A percentile compares a stretch with the other conserved stretches of the same genome.
phyloP scores from a whole-genome alignment of 2,113 vertebrate genomes.

The Cinclus mexicanus region DNA sequence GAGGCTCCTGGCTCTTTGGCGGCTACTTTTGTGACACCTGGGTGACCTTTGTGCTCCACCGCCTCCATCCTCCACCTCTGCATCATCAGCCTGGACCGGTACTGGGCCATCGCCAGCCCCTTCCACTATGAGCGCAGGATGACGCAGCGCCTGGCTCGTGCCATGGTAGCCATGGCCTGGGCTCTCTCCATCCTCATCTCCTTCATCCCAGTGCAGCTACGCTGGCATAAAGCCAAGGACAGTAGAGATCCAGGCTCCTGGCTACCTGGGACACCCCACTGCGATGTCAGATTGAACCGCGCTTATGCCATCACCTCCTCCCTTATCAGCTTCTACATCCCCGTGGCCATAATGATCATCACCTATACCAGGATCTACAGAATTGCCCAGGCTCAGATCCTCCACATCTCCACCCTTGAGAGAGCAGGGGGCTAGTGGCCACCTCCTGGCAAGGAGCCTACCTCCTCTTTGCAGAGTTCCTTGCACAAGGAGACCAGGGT shows the following conservation, averaged over 20 bases:
- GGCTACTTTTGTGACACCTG: slow-evolving; percentile 78
- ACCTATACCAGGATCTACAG: slow-evolving; percentile 83
- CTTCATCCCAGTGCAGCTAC: slow-evolving; percentile 82
- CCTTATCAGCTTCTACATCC: slow-evolving; percentile 76
- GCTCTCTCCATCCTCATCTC: slow-evolving; percentile 81
- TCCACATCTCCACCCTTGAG: slow-evolving; percentile 79
- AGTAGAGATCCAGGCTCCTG: not conserved
- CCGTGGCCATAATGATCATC: slow-evolving; percentile 81
- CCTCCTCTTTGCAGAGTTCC: slow-evolving; percentile 71
- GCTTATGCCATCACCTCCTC: slow-evolving; percentile 81
- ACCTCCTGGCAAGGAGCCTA: slow-evolving; percentile 36
- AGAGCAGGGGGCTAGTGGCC: slow-evolving; percentile 68
- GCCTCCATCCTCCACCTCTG: slow-evolving; percentile 84
- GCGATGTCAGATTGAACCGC: slow-evolving; percentile 79
- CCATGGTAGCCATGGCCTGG: slow-evolving; percentile 80
- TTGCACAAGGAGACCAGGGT: slow-evolving; percentile 85
- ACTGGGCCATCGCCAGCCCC: slow-evolving; percentile 84
- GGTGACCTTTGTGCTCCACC: slow-evolving; percentile 82
- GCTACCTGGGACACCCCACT: slow-evolving; percentile 45
- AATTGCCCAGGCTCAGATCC: slow-evolving; percentile 84
- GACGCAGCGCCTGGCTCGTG: slow-evolving; percentile 77
- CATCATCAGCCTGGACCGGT: slow-evolving; percentile 84
- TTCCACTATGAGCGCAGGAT: slow-evolving; percentile 81
- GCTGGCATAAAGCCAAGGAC: slow-evolving; percentile 76
- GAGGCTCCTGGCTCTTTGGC: slow-evolving; percentile 76